Base-by-base conservation (phyloP, 2,888 invertebrate species). In the Tipula confusa region DNA sequence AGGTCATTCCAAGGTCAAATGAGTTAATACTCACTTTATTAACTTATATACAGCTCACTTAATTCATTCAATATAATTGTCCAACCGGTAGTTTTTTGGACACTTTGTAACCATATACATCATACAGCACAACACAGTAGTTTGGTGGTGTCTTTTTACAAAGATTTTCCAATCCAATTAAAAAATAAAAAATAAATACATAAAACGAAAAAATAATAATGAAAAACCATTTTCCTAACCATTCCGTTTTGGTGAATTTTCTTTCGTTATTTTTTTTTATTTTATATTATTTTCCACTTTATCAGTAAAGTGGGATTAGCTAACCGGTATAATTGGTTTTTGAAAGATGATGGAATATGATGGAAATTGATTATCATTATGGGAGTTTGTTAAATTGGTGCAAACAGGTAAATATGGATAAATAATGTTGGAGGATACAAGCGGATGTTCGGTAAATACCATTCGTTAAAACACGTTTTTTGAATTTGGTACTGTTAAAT, bases 241-340 rank as follows among this genome's bases (percentile, higher is more conserved):
- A 24, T 64, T 64, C 24, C 64, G 64, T 64, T 64, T 64, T 64
- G 11, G 43, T 43, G 43, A 15, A 43, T 15, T 43, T 2, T 43
- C 43, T 64, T 64, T 24, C 11, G 64, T 64, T n/a, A n/a, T n/a
- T n/a, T n/a, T n/a, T n/a, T n/a, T n/a, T n/a, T 64, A 64, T 64
- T 64, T 64, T 64, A n/a, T n/a, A 64, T 64, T 64, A 64, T 64
- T 64, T 64, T 64, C 11, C 64, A 64, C 64, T 64, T 64, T 64
- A 18, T 64, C 24, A 24, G 64, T 64, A 64, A 64, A 64, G 64
- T 64, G 64, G 64, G 24, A 64, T 64, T 64, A 64, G 64, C 64
- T 64, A 64, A 64, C 64, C 64, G 24, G 64, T 11, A 64, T 64
- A 64, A 64, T 64, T 64, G 64, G 64, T 64, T 24, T 18, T 64